Percentiles rank a stretch among this genome's conserved stretches.
Conservation (phyloP, 1,140 invertebrate species). For the Halictus rubicundus region DNA sequence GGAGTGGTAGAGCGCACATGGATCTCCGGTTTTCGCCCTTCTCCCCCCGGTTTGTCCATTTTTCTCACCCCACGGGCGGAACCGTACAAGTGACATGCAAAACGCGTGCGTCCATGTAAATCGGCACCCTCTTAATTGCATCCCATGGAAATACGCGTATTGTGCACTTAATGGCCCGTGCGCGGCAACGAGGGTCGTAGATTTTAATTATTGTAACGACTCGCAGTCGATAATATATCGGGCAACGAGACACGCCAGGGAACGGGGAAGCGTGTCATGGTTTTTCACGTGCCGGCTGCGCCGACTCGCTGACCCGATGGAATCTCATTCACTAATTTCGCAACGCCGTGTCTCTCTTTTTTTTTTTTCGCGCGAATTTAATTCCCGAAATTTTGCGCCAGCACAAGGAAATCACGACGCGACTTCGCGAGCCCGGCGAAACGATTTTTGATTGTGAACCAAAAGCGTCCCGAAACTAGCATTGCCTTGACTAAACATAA, state of each 20-base stretch:
- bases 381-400: background rate
- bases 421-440: background rate
- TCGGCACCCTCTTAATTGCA: constrained; percentile 75
- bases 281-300: constrained; percentile 37
- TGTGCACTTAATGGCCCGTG: constrained; percentile 70
- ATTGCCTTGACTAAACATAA: constrained; percentile 78
- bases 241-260: constrained; percentile 19
- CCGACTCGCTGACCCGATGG: constrained; percentile 13
- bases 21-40: background rate
- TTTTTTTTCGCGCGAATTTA: background rate
- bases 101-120: constrained; percentile 72
- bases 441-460: constrained; percentile 23
- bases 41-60: constrained; percentile 53
- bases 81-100: constrained; percentile 74
- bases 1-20: background rate
- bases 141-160: constrained; percentile 63
- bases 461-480: constrained; percentile 44
- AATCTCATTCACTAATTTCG: background rate
- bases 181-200: constrained; percentile 45
- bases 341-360: background rate
- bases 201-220: constrained; percentile 63
- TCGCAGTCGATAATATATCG: constrained; percentile 52
- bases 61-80: constrained; percentile 56
- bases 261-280: constrained; percentile 31
- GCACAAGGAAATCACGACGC: constrained; percentile 28